Base-by-base conservation (phyloP, 2,113 vertebrate genomes). In the Dromas ardeola region DNA sequence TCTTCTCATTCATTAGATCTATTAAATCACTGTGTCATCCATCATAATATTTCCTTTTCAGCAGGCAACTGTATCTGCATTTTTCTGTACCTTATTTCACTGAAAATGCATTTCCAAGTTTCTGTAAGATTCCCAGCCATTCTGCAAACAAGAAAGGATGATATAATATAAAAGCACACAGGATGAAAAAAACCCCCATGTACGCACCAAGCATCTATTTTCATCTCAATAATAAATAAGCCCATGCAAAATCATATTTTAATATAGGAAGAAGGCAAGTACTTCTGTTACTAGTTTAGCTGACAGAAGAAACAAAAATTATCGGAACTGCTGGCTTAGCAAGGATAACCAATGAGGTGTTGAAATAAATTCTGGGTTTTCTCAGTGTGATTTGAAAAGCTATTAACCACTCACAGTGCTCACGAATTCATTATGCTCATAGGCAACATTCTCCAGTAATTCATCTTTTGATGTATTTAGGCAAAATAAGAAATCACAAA, bases 401-500 rank as follows among this genome's bases (percentile, higher is more conserved):
- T 96, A 88, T 90, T 96, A 97, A 82, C 45, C 76, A 94, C 89
- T 96, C 77, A 71, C 38, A 81, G 36, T 67, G 87, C 25, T 96
- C 70, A 94, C 81, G 36, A 96, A 97, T 95, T 94, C 81, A 92
- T 90, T 96, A 86, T 38, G 88, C 8, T 94, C 29, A 85, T 3
- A 90, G 77, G 77, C 21, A 97, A 94, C 15, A 56, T 87, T 95
- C 38, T 86, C 56, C 20, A 95, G 8, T 94, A 95, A 96, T 88
- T 85, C 71, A 59, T 92, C 78, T 96, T 82, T 95, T 86, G 52
- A 88, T 88, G 50, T 86, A 29, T 93, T 86, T 71, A 94, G 65
- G 65, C 22, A 96, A 97, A 95, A 94, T 85, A 96, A 97, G 36
- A 96, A 95, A 96, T 89, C 20, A n/a, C 29, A 78, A 58, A 67